These are phyloP conservation scores for Pemphredon lugubris DNA, from an alignment of 2,888 invertebrate genomes.

Conservation along the genomic window DNA sequence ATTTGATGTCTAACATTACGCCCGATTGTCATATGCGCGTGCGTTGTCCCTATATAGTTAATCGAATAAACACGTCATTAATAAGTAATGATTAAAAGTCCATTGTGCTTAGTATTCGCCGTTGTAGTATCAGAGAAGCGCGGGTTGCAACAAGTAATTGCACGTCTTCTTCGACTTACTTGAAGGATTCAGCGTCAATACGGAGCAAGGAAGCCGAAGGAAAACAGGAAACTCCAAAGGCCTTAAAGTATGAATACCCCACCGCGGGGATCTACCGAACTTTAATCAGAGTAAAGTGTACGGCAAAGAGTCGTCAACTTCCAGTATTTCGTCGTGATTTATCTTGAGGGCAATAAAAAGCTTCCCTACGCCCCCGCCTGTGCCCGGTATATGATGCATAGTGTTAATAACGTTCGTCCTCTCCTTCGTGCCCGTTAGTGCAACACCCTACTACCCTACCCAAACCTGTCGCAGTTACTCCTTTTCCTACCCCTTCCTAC, in stretches of 20 bases:
- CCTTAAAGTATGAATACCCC: slow-evolving; percentile 24
- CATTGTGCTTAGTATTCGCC: neutral
- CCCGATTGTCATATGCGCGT: too few relatives aligned
- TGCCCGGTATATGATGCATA: slow-evolving; percentile 67
- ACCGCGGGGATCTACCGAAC: slow-evolving; percentile 15
- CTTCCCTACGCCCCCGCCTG: slow-evolving; percentile 37
- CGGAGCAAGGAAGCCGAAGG: neutral
- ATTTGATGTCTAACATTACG: too few relatives aligned
- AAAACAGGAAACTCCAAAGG: slow-evolving; percentile 22
- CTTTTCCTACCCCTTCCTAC: neutral
- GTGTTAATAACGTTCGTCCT: slow-evolving; percentile 71
- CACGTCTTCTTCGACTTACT: too few relatives aligned
- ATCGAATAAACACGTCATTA: too few relatives aligned
- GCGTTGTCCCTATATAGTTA: too few relatives aligned
- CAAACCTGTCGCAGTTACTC: neutral
- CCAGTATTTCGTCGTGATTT: slow-evolving; percentile 63
- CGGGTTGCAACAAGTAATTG: neutral
- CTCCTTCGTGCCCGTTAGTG: slow-evolving; percentile 34
- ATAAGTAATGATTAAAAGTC: neutral
- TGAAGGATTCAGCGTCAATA: neutral
- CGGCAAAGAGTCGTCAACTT: slow-evolving; percentile 51
- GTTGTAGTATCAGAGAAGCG: neutral
- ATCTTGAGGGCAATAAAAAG: slow-evolving; percentile 68
- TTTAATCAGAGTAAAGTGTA: slow-evolving; percentile 59
- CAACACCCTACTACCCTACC: neutral